Conservation (phyloP, 2,888 invertebrate genomes). For the Suillia variegata region DNA sequence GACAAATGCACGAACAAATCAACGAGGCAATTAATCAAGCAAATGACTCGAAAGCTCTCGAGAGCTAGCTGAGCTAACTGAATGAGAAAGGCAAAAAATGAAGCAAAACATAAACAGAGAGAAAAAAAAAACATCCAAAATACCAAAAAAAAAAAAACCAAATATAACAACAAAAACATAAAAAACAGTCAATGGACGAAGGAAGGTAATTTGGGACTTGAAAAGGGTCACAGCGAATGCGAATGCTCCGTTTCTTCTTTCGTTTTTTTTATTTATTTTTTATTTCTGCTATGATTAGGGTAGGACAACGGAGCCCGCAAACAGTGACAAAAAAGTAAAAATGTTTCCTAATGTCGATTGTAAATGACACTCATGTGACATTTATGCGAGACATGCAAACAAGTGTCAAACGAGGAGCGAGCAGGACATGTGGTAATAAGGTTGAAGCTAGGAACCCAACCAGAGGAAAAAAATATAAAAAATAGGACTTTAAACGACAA, state of each 20-base stretch:
- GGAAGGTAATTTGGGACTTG: conserved; percentile 3
- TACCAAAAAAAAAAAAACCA: not conserved
- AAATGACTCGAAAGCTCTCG: conserved; percentile 17
- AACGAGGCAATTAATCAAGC: conserved; percentile 22
- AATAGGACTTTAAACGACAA: too few relatives aligned
- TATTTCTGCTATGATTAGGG: not conserved
- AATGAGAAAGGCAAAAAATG: too few relatives aligned
- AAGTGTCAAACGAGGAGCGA: conserved; percentile 13
- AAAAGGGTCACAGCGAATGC: conserved; percentile 1
- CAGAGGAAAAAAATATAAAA: too few relatives aligned
- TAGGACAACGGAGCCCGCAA: not conserved
- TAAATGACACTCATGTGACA: conserved; percentile 35
- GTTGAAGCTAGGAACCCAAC: too few relatives aligned
- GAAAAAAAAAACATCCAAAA: not conserved
- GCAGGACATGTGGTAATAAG: not conserved
- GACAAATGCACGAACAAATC: conserved; percentile 19
- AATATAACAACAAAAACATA: not conserved
- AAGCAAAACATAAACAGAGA: not conserved
- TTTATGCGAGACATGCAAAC: conserved; percentile 33
- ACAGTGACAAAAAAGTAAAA: not conserved
- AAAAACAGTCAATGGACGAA: conserved; percentile 2
- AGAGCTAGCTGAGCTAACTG: too few relatives aligned
- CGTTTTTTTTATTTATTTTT: too few relatives aligned
- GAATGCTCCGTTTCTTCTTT: too few relatives aligned
- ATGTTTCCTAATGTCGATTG: conserved; percentile 25